Conservation (phyloP, 2,888 invertebrate species). For the Synanthedon tipuliformis region DNA sequence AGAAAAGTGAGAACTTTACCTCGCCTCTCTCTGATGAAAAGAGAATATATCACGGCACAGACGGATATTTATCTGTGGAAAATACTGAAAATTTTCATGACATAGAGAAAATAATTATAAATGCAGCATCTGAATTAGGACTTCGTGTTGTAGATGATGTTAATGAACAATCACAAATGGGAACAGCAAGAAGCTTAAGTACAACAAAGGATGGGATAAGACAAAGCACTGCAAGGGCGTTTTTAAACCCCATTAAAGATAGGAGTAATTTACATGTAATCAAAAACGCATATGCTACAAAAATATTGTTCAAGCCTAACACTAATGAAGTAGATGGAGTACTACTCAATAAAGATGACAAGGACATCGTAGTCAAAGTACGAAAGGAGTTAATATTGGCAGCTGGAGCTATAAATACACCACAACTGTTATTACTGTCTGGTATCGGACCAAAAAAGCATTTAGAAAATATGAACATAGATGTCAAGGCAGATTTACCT, state of each 20-base stretch:
- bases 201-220: constrained; percentile 56
- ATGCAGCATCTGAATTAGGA: constrained; percentile 55
- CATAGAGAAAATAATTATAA: constrained; percentile 31
- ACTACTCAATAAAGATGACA: constrained; percentile 35
- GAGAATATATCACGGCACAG: constrained; percentile 33
- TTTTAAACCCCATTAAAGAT: constrained; percentile 41
- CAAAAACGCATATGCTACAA: constrained; percentile 64
- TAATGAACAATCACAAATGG: constrained; percentile 56
- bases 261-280: constrained; percentile 52
- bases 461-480: constrained; percentile 38
- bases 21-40: constrained; percentile 14
- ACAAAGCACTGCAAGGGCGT: constrained; percentile 67
- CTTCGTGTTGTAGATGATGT: constrained; percentile 34
- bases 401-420: constrained; percentile 61
- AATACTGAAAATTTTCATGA: constrained; percentile 17
- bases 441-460: constrained; percentile 62
- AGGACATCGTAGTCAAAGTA: constrained; percentile 33
- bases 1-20: constrained; percentile 57
- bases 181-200: constrained; percentile 47
- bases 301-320: constrained; percentile 59
- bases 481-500: constrained; percentile 47
- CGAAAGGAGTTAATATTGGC: constrained; percentile 64
- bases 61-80: constrained; percentile 49
- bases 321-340: constrained; percentile 54
- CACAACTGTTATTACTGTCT: constrained; percentile 62